Evolutionary conservation across 2,113 vertebrate genomes (phyloP), one percentile per base, ranked within the genome.

Genomic region (Plotosus lineatus): DNA sequence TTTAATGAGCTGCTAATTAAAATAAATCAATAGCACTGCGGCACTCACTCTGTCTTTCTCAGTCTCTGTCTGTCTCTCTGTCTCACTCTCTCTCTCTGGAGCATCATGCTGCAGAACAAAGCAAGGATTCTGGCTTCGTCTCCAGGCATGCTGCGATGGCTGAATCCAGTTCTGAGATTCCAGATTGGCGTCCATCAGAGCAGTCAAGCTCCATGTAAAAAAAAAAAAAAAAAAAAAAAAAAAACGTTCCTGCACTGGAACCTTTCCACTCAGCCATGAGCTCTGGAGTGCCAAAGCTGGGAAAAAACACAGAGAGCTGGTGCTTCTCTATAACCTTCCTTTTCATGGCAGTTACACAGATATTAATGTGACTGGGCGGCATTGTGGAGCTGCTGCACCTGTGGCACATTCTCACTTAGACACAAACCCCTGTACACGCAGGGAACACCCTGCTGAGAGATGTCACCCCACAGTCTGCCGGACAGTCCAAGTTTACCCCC

Each of bases 1-100:
- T 92, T 93, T 92, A 93, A 92, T 88, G 85, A 93, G 92, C 88
- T 90, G 89, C 91, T 94, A 94, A 94, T 93, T 93, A 93, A 92
- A 93, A 92, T 92, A 93, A 93, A 93, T 93, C 93, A 92, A 93
- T 93, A 92, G 85, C 89, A 92, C 91, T 93, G 92, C 92, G 82
- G 91, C 91, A 90, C 60, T 79, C 81, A 38, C 71, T 66, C 79
- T 21, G 84, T 88, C 63, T 72, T 44, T 71, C 82, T 87, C 55
- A 80, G 85, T 50, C 86, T 87, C 81, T 79, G 73, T 86, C 72
- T 87, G 78, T 21, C 0, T 82, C 86, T 55, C 87, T 87, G 81
- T 80, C 80, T 85, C n/a, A n/a, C 75, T 88, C 74, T 81, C 63
- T 84, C 60, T 36, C 79, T 88, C 87, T 55, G 85, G 84, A 85